Evolutionary conservation across 2,888 invertebrate genomes (phyloP), one percentile per base, ranked within the genome.

Genomic region (Sminthurides aquaticus): DNA sequence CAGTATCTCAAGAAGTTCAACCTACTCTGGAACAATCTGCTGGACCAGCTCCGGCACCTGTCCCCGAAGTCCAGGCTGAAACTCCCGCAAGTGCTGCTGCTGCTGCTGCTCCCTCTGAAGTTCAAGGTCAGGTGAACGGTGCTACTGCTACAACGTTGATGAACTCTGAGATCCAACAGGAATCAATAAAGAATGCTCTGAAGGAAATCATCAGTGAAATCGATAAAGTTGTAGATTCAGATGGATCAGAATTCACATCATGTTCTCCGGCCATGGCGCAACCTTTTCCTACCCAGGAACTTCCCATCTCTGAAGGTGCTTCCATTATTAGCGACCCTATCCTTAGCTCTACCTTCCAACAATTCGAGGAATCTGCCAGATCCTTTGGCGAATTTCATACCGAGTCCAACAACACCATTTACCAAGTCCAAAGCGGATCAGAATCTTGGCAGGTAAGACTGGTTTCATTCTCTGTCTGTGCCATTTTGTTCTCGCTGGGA

Each of bases 131-230:
- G 22, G 27, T 34, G 2, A 26, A 3, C 8, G 55, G 26, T 18
- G 20, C 22, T 49, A n/a, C 57, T 2, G 25, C 60, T 18, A 8
- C 56, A 28, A 64, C 57, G 27, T 54, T 15, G 8, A 34, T 34
- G 8, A 60, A 67, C 27, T 62, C 67, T 26, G 77, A 82, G 76
- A 82, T 82, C 64, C 79, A 81, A 72, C 81, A 83, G 75, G 83
- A 81, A 69, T 81, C 79, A 72, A 81, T 83, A 65, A 83, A 82
- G 72, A 83, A 81, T 74, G 81, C 82, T 20, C 77, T 84, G 62
- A 83, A 83, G 71, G 83, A 84, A 75, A 84, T 84, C 61, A 84
- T 84, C 71, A 84, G 82, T 29, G 84, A 84, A 78, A 81, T 84
- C 75, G 84, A 84, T 76, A 80, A 79, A 57, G 84, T 82, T 69